Evolutionary conservation across 64 coral and sea anemone species (phyloP).

Genomic region (Pachyseris speciosa): DNA sequence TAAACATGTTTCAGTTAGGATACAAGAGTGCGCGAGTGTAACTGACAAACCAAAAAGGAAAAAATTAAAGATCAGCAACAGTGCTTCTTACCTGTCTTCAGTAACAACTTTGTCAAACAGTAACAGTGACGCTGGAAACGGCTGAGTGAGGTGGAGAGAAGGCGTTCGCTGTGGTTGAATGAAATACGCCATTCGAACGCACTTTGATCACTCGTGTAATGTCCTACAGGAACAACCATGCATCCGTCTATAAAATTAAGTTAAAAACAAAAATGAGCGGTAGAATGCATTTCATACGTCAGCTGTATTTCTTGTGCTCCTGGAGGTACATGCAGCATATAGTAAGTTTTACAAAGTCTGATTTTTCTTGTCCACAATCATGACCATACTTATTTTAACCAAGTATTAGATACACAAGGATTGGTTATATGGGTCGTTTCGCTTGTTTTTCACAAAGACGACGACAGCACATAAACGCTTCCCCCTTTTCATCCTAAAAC

Average conservation of each 20-base stretch:
- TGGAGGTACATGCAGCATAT: too few relatives aligned
- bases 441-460: too few relatives aligned
- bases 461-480: too few relatives aligned
- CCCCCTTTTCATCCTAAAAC: too few relatives aligned
- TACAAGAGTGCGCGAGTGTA: not conserved
- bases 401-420: too few relatives aligned
- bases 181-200: conserved; percentile 26
- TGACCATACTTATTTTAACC: too few relatives aligned
- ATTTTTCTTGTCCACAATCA: too few relatives aligned
- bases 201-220: conserved; percentile 18
- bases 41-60: not conserved
- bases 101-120: not conserved
- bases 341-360: too few relatives aligned
- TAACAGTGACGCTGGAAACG: conserved; percentile 10
- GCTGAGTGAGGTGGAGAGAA: not conserved
- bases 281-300: not conserved
- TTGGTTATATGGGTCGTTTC: too few relatives aligned
- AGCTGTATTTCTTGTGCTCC: too few relatives aligned
- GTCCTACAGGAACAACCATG: conserved; percentile 20
- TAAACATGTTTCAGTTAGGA: not conserved
- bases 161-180: conserved; percentile 10
- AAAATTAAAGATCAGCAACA: not conserved
- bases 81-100: conserved; percentile 2
- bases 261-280: not conserved
- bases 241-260: conserved; percentile 1